Evolutionary conservation across 1,140 invertebrate genomes (phyloP), one percentile per base, ranked within the genome.

Genomic region (Euborellia annulipes): DNA sequence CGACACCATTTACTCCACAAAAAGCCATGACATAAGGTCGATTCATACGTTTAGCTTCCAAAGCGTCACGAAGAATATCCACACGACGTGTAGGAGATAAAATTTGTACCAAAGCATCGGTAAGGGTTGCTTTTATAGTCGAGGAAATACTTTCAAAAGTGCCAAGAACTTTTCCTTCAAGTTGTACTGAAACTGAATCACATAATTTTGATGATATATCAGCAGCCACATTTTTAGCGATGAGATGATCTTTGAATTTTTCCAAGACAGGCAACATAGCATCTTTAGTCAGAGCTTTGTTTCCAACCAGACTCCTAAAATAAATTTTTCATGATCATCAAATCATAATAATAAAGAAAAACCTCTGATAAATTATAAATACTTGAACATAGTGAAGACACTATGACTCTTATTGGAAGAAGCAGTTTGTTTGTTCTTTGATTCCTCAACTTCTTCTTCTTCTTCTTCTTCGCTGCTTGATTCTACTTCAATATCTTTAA

Each of bases 1-100:
- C 96, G 2, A 99, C 96, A 36, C 96, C 96, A 64, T 99, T 99
- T 0, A 99, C 96, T 39, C 96, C 96, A 68, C 96, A 99, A 61
- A 99, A 99, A 0, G 88, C 78, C 68, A 98, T 89, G 1, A 91
- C 82, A 63, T 93, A 99, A 0, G 96, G 94, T n/a, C 78, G 69
- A 1, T 70, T 67, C 50, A 79, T 69, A 41, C 79, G 73, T 54
- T 86, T 81, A 2, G 90, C 83, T 56, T 97, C 90, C 50, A 93
- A 65, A 16, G 93, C 91, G 63, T 99, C 96, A 47, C 96, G 73
- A 9, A 99, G 69, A 57, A 99, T 95, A 65, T 99, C 93, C 30
- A 99, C 82, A 41, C 93, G 80, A 0, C 92, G 75, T 55, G 87
- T 88, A 0, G 96, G 95, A 2, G 89, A 92, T 44, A 99, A 67